A percentile compares a stretch with the other conserved stretches of the same genome.
phyloP scores from a whole-genome alignment of 35 echinoderm and acorn worm genomes.

The Heliocidaris tuberculata region DNA sequence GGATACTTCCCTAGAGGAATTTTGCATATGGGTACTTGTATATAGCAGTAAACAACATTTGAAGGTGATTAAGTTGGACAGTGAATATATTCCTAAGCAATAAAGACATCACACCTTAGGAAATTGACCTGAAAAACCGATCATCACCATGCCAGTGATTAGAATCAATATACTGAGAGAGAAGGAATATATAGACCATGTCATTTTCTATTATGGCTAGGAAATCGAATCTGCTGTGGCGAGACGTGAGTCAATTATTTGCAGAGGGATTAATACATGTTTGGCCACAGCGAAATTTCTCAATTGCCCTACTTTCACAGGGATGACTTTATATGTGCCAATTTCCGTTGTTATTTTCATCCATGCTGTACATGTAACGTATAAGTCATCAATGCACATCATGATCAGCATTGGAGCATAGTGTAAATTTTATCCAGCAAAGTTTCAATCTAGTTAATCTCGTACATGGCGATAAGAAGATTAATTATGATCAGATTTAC shows the following conservation, averaged over 20 bases:
- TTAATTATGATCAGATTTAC: slow-evolving; percentile 3
- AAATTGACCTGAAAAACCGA: background rate
- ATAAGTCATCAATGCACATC: background rate
- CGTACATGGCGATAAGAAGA: background rate
- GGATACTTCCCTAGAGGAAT: background rate
- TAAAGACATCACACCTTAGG: background rate
- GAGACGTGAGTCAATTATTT: background rate
- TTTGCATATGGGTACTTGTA: background rate
- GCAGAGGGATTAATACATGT: background rate
- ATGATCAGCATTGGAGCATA: background rate
- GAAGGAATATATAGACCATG: background rate
- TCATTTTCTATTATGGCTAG: background rate
- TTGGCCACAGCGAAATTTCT: background rate
- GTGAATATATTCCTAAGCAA: background rate
- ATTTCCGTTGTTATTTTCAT: background rate
- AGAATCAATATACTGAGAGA: background rate
- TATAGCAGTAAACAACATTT: background rate
- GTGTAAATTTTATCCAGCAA: background rate
- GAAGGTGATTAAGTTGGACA: background rate
- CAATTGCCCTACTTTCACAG: background rate
- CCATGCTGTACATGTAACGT: background rate
- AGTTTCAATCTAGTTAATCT: background rate
- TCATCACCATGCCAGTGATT: background rate
- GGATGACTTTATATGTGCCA: background rate
- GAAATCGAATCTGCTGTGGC: background rate